Evolutionary conservation across 2,888 invertebrate genomes (phyloP).

Genomic region (Bellardia bayeri): DNA sequence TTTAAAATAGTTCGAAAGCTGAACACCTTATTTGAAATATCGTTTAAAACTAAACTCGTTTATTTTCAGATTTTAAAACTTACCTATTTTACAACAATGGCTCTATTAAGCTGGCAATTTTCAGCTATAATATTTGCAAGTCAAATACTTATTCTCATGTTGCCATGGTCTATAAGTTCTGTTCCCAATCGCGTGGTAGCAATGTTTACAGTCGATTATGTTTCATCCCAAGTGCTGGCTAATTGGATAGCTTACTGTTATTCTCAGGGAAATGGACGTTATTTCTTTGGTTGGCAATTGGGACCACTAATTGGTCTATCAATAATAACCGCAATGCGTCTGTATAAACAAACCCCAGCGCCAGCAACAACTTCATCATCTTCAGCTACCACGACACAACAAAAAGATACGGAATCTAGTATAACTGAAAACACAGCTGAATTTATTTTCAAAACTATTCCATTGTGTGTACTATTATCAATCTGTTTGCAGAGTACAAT

Average conservation of each 20-base stretch:
- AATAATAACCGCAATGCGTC: conserved; percentile 77
- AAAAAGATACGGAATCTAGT: conserved; percentile 56
- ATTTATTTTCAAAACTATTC: conserved; percentile 79
- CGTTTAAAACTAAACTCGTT: not conserved
- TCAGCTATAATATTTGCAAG: conserved; percentile 92
- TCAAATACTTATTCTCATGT: conserved; percentile 89
- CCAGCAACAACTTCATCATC: conserved; percentile 55
- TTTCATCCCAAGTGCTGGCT: conserved; percentile 81
- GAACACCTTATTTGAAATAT: not conserved
- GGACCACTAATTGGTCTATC: conserved; percentile 81
- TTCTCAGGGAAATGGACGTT: conserved; percentile 81
- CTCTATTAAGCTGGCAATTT: conserved; percentile 90
- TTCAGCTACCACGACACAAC: conserved; percentile 47
- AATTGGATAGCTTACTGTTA: conserved; percentile 80
- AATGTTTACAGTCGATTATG: conserved; percentile 81
- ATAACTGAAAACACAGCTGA: conserved; percentile 70
- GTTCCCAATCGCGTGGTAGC: conserved; percentile 85
- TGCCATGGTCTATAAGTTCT: conserved; percentile 87
- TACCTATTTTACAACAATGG: conserved; percentile 81
- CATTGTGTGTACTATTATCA: conserved; percentile 79
- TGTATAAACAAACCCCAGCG: conserved; percentile 74
- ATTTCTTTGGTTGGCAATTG: conserved; percentile 82
- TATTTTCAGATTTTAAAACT: conserved; percentile 80
- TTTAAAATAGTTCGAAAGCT: not conserved
- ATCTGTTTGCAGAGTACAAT: conserved; percentile 80